Conservation (phyloP, 2,888 invertebrate species). For the Rhingia campestris region DNA sequence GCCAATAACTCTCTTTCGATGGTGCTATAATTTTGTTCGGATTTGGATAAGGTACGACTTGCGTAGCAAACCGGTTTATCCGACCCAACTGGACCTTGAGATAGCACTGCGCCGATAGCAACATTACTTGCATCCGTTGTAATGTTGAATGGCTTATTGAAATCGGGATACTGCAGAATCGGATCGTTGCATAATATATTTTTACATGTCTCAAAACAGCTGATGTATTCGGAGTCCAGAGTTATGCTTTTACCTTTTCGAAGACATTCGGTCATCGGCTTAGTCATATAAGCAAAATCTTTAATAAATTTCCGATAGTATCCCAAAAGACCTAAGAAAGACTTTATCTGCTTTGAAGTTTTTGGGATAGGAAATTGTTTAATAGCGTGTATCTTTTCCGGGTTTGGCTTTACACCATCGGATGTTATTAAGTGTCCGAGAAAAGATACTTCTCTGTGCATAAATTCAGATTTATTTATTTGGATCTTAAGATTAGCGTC, state of each 20-base stretch:
- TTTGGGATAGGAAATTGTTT: slow-evolving; percentile 69
- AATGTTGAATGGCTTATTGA: slow-evolving; percentile 76
- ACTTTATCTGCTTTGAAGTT: slow-evolving; percentile 64
- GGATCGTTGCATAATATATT: slow-evolving; percentile 74
- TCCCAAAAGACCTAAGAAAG: slow-evolving; percentile 65
- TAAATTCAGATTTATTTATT: slow-evolving; percentile 76
- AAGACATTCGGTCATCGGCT: slow-evolving; percentile 62
- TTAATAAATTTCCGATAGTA: slow-evolving; percentile 74
- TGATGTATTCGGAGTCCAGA: slow-evolving; percentile 18
- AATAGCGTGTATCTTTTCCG: slow-evolving; percentile 68
- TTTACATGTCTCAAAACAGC: slow-evolving; percentile 55
- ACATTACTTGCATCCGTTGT: slow-evolving; percentile 77
- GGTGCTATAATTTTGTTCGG: background rate
- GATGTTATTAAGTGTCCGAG: slow-evolving; percentile 76
- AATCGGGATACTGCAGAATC: slow-evolving; percentile 79
- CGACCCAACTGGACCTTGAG: slow-evolving; percentile 74
- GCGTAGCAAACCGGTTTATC: slow-evolving; percentile 76
- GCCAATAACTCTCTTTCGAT: too few relatives aligned
- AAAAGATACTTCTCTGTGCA: slow-evolving; percentile 76
- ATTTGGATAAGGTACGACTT: slow-evolving; percentile 37
- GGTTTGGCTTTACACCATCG: too few relatives aligned
- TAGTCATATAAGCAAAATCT: slow-evolving; percentile 58
- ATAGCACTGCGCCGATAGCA: slow-evolving; percentile 76
- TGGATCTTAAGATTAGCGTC: slow-evolving; percentile 75
- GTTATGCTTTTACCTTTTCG: slow-evolving; percentile 35